A percentile compares a stretch with the other conserved stretches of the same genome.
These are phyloP conservation scores for Octomys mimax DNA, from an alignment of 2,797 vertebrate genomes.

Conservation along the genomic window DNA sequence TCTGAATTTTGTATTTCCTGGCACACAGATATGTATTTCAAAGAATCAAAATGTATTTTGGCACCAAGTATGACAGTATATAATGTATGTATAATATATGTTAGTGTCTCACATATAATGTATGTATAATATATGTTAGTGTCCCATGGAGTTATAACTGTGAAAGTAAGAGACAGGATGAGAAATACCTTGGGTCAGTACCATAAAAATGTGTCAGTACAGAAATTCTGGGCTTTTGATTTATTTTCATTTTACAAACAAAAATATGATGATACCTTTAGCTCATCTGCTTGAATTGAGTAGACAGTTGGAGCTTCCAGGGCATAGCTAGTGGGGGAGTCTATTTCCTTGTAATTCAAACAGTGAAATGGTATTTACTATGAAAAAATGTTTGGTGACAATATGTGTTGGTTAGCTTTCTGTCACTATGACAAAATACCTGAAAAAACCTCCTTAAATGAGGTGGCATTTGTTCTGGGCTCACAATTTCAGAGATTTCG, in stretches of 20 bases:
- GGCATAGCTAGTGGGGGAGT: neutral
- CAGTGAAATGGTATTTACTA: neutral
- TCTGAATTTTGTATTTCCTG: neutral
- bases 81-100: neutral
- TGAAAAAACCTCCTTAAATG: neutral
- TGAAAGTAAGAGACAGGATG: neutral
- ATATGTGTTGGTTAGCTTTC: neutral
- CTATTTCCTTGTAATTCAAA: neutral
- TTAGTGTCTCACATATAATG: neutral
- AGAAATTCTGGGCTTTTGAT: neutral
- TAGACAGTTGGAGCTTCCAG: constrained; percentile 20
- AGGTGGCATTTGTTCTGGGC: neutral
- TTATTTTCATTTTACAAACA: neutral
- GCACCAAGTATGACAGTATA: neutral
- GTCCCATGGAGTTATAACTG: neutral
- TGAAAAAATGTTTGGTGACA: constrained; percentile 54
- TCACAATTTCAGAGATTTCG: neutral
- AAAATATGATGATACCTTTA: constrained; percentile 7
- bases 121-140: neutral
- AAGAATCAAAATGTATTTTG: neutral
- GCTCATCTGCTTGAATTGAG: neutral
- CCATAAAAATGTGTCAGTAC: neutral
- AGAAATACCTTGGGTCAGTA: neutral
- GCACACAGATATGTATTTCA: neutral
- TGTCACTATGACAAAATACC: neutral